phyloP scores from a whole-genome alignment of 2,113 vertebrate genomes.

The Pongo abelii region DNA sequence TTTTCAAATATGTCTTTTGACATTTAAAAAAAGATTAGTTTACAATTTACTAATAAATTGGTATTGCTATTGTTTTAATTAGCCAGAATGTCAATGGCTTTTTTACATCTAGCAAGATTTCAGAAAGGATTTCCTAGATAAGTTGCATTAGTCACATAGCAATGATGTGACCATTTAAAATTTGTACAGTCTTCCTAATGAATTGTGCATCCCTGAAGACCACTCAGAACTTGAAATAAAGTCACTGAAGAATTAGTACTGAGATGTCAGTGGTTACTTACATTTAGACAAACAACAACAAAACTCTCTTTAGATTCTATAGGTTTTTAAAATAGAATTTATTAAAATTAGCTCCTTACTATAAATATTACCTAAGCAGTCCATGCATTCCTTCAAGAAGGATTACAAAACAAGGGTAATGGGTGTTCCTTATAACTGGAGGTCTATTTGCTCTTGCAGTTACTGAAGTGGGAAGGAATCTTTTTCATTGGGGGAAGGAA shows the following conservation, averaged over 20 bases:
- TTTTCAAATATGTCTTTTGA: constrained; percentile 77
- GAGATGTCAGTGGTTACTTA: neutral
- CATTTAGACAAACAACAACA: constrained; percentile 38
- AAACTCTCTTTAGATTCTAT: neutral
- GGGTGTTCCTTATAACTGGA: neutral
- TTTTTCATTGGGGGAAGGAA: neutral
- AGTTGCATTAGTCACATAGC: constrained; percentile 54
- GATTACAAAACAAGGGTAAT: neutral
- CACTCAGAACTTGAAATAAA: constrained; percentile 18
- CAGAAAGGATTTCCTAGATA: constrained; percentile 70
- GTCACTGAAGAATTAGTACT: neutral
- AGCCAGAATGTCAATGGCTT: constrained; percentile 77
- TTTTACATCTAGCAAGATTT: constrained; percentile 80
- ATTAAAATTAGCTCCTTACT: neutral
- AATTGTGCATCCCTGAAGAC: neutral
- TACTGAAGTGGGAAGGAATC: neutral
- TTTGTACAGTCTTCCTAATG: neutral
- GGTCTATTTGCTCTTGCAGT: neutral
- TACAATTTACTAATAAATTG: constrained; percentile 79
- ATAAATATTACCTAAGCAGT: neutral
- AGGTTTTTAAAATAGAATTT: neutral
- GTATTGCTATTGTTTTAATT: constrained; percentile 69
- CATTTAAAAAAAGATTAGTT: constrained; percentile 75
- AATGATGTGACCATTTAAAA: constrained; percentile 39
- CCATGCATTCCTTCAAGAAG: neutral